Evolutionary conservation across 2,888 invertebrate genomes (phyloP).

Genomic region (Seladonia tumulorum): DNA sequence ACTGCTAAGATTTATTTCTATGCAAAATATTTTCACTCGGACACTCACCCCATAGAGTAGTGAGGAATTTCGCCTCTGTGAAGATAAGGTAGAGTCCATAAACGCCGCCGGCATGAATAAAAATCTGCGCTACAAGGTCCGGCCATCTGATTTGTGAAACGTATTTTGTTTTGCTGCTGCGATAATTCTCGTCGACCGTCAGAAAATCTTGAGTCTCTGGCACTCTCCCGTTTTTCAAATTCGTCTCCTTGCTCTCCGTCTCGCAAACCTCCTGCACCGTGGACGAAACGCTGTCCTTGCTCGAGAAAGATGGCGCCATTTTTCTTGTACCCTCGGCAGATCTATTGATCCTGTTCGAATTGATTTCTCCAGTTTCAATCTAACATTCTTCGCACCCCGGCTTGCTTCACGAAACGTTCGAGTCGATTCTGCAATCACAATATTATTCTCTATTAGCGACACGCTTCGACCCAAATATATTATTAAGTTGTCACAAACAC

Average conservation of each 20-base stretch:
- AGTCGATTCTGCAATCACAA: neutral
- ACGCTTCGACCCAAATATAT: neutral
- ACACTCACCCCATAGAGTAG: constrained; percentile 90
- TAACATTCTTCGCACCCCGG: no score
- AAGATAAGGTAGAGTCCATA: constrained; percentile 90
- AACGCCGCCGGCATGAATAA: constrained; percentile 89
- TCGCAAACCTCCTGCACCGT: constrained; percentile 30
- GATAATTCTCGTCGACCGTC: constrained; percentile 30
- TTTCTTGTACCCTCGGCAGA: neutral
- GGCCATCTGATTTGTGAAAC: constrained; percentile 89
- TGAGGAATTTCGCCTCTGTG: constrained; percentile 87
- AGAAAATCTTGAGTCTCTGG: constrained; percentile 32
- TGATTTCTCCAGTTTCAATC: neutral
- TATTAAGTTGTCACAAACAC: no score
- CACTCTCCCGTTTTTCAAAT: constrained; percentile 15
- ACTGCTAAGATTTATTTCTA: neutral
- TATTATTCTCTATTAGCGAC: neutral
- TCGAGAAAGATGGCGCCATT: constrained; percentile 65
- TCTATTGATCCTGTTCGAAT: neutral
- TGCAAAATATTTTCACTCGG: neutral
- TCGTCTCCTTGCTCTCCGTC: neutral
- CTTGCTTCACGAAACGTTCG: no score
- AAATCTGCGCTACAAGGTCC: constrained; percentile 89
- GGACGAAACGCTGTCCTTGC: constrained; percentile 60
- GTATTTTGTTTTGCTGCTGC: constrained; percentile 81